Evolutionary conservation across 2,888 invertebrate genomes (phyloP).

Genomic region (Agrotis exclamationis): DNA sequence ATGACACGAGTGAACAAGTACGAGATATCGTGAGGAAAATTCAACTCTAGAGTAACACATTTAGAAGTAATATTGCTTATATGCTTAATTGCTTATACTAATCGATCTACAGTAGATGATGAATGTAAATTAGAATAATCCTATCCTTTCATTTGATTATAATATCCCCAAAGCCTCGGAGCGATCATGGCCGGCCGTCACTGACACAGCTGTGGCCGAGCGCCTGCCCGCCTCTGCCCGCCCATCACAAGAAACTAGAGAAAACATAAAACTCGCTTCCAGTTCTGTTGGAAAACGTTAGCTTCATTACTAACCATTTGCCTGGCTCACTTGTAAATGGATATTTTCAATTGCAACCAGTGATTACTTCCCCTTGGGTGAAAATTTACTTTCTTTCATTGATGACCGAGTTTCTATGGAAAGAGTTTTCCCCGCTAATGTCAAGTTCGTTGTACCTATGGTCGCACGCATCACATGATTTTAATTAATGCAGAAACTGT

Average conservation of each 20-base stretch:
- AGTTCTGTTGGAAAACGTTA: constrained; percentile 71
- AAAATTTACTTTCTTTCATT: constrained; percentile 81
- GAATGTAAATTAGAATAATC: constrained; percentile 40
- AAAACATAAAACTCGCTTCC: constrained; percentile 70
- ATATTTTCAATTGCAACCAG: constrained; percentile 79
- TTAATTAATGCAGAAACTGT: constrained; percentile 31
- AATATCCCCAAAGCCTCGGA: constrained; percentile 39
- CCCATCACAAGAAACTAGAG: constrained; percentile 64
- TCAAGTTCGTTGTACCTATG: constrained; percentile 33
- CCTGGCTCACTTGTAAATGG: constrained; percentile 73
- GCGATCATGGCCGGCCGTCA: constrained; percentile 47
- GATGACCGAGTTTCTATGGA: constrained; percentile 68
- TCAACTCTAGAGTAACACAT: background rate
- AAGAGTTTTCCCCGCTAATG: constrained; percentile 62
- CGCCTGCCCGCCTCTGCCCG: constrained; percentile 26
- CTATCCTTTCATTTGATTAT: constrained; percentile 35
- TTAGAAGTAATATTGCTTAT: background rate
- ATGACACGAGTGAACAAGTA: background rate
- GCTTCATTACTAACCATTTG: constrained; percentile 72
- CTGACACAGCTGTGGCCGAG: constrained; percentile 44
- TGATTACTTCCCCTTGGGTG: constrained; percentile 78
- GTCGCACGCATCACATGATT: constrained; percentile 6
- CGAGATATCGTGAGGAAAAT: constrained; percentile 2
- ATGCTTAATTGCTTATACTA: background rate
- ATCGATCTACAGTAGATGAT: constrained; percentile 4